Base-by-base conservation (phyloP, 2,797 vertebrate species). In the Pampus argenteus region DNA sequence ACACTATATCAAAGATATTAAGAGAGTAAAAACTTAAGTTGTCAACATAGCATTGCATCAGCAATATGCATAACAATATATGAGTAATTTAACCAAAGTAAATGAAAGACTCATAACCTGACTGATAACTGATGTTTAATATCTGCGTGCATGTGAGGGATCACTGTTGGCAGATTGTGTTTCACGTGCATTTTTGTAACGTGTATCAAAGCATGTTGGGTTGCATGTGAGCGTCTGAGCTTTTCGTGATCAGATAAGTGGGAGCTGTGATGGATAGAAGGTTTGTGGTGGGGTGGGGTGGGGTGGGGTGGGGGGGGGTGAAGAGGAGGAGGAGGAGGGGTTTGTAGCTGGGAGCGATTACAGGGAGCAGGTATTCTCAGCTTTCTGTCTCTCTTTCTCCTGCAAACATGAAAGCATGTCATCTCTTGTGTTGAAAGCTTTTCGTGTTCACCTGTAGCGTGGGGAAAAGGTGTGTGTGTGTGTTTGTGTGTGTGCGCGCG, bases 381-480 rank as follows among this genome's bases (percentile, higher is more conserved):
- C 67, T 91, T 85, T 87, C 86, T 63, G 47, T 78, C 62, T 84
- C 70, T 78, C 61, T 85, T 74, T 77, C 75, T 64, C 61, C 59
- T n/a, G 20, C 49, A 40, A 74, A 91, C 84, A 88, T 89, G 67
- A 91, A 89, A 92, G 85, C 90, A 61, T 91, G 92, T 89, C 84
- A 88, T 88, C 83, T 91, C 84, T 83, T 90, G 86, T 3, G 73
- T 76, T 75, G 77, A 86, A 83, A 82, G 83, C 62, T 81, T 61
- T 87, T 68, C n/a, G 13, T 81, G 79, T 87, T 87, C 87, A 90
- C 88, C 87, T 90, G 82, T 79, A 56, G 64, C 76, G 81, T 86
- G 74, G 57, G 62, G 55, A 63, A 65, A 56, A 71, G 62, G 75
- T 57, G 57, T 62, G 71, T 26, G 42, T 55, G 67, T 66, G 40